Base-by-base conservation (phyloP, 2,113 vertebrate species). In the Callocephalon fimbriatum region DNA sequence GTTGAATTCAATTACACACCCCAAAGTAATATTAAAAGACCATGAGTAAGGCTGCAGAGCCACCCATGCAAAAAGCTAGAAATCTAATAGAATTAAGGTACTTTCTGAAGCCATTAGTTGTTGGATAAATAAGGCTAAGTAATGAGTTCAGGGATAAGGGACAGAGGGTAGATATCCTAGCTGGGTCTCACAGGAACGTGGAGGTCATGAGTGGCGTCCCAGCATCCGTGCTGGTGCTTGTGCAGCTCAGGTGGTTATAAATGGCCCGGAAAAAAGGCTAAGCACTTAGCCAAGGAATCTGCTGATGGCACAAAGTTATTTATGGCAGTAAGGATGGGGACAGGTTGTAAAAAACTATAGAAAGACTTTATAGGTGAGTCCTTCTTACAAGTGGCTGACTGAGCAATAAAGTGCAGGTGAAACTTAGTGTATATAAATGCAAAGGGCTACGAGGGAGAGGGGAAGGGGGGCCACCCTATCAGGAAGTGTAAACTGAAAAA, bases 241-340 rank as follows among this genome's bases (percentile, higher is more conserved):
- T 37, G 53, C 53, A 53, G 58, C 78, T 86, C 71, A 40, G 0
- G 0, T 58, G 3, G 1, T 56, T 70, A 37, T 10, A 87, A 87
- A 71, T 71, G 92, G 90, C 56, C 90, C 51, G 82, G 73, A 23
- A 78, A 78, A 90, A 88, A 32, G 51, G 70, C 87, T 91, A 90
- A 96, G 78, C 81, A 56, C 47, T 93, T 86, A 2, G 1, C 56
- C 0, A 0, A 73, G 70, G 32, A 10, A 9, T 47, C 61, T 95
- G 96, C 90, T 93, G 92, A 62, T 72, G 37, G 62, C 77, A 75
- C 81, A 47, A 37, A 51, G 56, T 81, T 93, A 75, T 88, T 93
- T 93, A n/a, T 27, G 78, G 88, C 78, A 71, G 51, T 21, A 12
- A 86, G 80, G 63, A 62, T 53, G 44, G 78, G 77, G 32, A 76